phyloP scores from a whole-genome alignment of 2,797 vertebrate genomes.

The Artibeus jamaicensis region DNA sequence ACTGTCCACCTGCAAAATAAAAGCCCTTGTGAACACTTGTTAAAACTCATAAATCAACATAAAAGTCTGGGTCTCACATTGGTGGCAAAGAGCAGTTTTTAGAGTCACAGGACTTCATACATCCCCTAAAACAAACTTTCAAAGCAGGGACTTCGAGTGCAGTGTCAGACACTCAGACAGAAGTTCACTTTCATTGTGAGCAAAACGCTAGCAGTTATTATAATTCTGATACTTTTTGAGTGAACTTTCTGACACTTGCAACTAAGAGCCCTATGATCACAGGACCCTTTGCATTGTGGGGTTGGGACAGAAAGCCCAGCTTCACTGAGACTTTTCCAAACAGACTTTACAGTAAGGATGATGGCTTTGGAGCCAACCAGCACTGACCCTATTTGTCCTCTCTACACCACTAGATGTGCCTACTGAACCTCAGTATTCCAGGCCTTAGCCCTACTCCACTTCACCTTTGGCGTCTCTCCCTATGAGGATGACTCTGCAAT shows the following conservation, averaged over 20 bases:
- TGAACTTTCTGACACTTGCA: constrained; percentile 13
- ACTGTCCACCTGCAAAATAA: not conserved
- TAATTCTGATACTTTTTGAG: not conserved
- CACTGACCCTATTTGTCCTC: not conserved
- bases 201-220: no score
- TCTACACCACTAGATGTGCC: not conserved
- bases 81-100: not conserved
- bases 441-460: not conserved
- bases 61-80: not conserved
- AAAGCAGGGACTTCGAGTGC: not conserved
- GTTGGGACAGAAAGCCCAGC: not conserved
- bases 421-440: not conserved
- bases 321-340: not conserved
- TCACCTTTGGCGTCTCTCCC: not conserved
- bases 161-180: not conserved
- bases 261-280: not conserved
- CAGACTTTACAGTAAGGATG: not conserved
- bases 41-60: not conserved
- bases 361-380: not conserved
- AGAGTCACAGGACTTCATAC: not conserved
- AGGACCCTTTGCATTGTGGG: not conserved
- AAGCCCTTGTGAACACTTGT: not conserved
- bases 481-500: not conserved
- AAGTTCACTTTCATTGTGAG: not conserved
- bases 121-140: not conserved